Base-by-base conservation (phyloP, 2,797 vertebrate genomes). In the Eurystomus glaucurus region DNA sequence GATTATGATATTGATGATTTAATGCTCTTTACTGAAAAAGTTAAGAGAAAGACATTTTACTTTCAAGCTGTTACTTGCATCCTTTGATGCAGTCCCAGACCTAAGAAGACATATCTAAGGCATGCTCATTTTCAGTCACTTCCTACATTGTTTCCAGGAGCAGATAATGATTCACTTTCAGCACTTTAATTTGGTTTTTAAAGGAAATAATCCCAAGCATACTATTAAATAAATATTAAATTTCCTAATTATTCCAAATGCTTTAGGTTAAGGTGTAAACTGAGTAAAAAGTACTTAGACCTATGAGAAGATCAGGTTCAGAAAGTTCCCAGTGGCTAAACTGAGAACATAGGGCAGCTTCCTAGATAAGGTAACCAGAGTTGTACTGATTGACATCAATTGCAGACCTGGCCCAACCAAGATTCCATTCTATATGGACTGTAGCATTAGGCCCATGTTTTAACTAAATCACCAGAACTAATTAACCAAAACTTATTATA, bases 1-100 rank as follows among this genome's bases (percentile, higher is more conserved):
- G 37, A 41, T 46, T 46, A 64, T 57, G 14, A 55, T 69, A 88
- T 26, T 0, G 0, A 76, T 79, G 62, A 85, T 48, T 87, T 78
- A 62, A 70, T 66, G 58, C 41, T 85, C 54, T 87, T 85, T 82
- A 82, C 31, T 88, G 54, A 88, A 78, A 81, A 68, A 92, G 94
- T 92, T 71, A 85, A 86, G 55, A 85, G 74, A 21, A 92, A 84
- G 65, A 51, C 23, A 62, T 15, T 95, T 92, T 79, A 64, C 33
- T 33, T 91, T 72, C 58, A 79, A 76, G 85, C 18, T 6, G 2
- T 65, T 76, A 58, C 23, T 94, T 70, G 29, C 23, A 72, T 33
- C n/a, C 64, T 92, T 79, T 79, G 41, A 75, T 79, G 39, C 20
- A 91, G 58, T 65, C 35, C 45, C 48, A 90, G 35, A 29, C 43